Evolutionary conservation across 2,888 invertebrate species (phyloP).

Genomic region (Macrosoma leucophasiata): DNA sequence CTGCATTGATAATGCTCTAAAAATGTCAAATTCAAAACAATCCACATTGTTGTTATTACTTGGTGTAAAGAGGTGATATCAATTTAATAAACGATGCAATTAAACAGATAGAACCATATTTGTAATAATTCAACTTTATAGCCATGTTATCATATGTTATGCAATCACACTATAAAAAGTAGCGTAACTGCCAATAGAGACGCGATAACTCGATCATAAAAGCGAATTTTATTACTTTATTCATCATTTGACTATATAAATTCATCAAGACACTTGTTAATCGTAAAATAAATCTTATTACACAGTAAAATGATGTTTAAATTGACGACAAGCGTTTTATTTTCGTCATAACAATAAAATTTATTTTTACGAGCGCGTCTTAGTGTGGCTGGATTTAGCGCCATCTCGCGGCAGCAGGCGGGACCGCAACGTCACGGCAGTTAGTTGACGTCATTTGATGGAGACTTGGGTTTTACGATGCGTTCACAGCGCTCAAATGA

Average conservation of each 20-base stretch:
- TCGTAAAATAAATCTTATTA: constrained; percentile 76
- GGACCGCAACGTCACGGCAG: constrained; percentile 41
- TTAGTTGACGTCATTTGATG: constrained; percentile 49
- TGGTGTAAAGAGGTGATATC: constrained; percentile 3
- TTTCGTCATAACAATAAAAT: constrained; percentile 76
- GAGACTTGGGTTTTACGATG: constrained; percentile 49
- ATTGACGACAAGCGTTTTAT: constrained; percentile 76
- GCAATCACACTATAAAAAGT: constrained; percentile 48
- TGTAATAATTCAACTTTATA: constrained; percentile 14
- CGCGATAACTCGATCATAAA: constrained; percentile 65
- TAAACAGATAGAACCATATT: constrained; percentile 2
- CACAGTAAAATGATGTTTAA: constrained; percentile 74
- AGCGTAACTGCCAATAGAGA: constrained; percentile 64
- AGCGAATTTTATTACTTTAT: constrained; percentile 68
- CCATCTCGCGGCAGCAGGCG: constrained; percentile 49
- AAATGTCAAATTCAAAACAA: constrained; percentile 6
- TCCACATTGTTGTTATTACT: constrained; percentile 8
- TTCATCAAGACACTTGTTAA: constrained; percentile 76
- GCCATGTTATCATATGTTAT: constrained; percentile 28
- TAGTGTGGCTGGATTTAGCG: constrained; percentile 46
- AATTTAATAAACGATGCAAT: not conserved
- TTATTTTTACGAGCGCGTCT: constrained; percentile 66
- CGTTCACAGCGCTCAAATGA: constrained; percentile 49
- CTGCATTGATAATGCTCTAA: constrained; percentile 2
- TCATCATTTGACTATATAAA: constrained; percentile 71